Conservation (phyloP, 2,113 vertebrate species). For the Pachypanchax playfairii region DNA sequence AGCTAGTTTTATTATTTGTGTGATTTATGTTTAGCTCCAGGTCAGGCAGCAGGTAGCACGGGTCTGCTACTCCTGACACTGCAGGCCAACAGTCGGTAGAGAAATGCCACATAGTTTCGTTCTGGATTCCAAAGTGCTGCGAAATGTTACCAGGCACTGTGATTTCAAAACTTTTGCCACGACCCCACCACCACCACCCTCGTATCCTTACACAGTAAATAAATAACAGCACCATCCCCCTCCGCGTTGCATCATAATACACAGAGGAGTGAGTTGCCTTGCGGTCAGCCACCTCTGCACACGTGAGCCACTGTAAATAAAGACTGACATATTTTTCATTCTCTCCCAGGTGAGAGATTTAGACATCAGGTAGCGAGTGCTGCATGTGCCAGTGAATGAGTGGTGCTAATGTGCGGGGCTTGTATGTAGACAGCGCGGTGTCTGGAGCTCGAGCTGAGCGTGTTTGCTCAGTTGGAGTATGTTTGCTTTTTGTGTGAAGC, state of each 20-base stretch:
- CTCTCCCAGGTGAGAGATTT: slow-evolving; percentile 74
- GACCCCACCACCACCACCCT: slow-evolving; percentile 14
- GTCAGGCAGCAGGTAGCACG: slow-evolving; percentile 78
- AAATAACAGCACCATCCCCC: slow-evolving; percentile 48
- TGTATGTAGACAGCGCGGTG: slow-evolving; percentile 29
- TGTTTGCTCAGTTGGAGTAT: slow-evolving; percentile 48
- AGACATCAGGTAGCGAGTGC: slow-evolving; percentile 53
- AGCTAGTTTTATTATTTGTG: slow-evolving; percentile 9
- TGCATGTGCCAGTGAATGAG: slow-evolving; percentile 34
- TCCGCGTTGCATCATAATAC: slow-evolving; percentile 63
- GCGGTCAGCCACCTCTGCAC: slow-evolving; percentile 62
- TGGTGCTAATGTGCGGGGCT: slow-evolving; percentile 7
- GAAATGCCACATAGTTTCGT: slow-evolving; percentile 81
- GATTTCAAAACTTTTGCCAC: slow-evolving; percentile 55
- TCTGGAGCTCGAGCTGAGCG: slow-evolving; percentile 23
- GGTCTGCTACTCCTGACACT: slow-evolving; percentile 70
- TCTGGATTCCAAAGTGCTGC: slow-evolving; percentile 72
- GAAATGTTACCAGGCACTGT: slow-evolving; percentile 77
- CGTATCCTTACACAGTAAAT: slow-evolving; percentile 58
- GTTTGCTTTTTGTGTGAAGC: slow-evolving; percentile 48
- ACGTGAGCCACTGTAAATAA: slow-evolving; percentile 61
- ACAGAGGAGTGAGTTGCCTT: slow-evolving; percentile 58
- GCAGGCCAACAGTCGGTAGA: slow-evolving; percentile 72
- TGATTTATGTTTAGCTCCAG: slow-evolving; percentile 53
- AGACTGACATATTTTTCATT: slow-evolving; percentile 71